A percentile compares a stretch with the other conserved stretches of the same genome.
Evolutionary conservation across 2,113 vertebrate species (phyloP).

Genomic region (Alligator mississippiensis): DNA sequence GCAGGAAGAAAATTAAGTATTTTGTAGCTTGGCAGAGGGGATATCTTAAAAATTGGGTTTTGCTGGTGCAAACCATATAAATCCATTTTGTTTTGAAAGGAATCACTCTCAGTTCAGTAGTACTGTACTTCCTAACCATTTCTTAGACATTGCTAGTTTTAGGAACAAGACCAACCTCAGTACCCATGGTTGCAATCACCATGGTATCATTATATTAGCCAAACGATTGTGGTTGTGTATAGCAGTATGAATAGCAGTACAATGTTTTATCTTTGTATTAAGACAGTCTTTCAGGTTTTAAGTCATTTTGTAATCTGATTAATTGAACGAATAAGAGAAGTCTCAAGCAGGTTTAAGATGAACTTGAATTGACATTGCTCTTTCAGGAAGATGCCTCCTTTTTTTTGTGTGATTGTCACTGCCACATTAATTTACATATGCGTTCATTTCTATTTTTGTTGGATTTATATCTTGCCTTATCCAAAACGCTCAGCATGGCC

Average conservation of each 20-base stretch:
- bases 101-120: too few species aligned
- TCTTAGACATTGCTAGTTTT: neutral
- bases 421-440: neutral
- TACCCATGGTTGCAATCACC: accelerated
- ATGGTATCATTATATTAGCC: neutral
- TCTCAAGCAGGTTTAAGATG: neutral
- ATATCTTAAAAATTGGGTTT: neutral
- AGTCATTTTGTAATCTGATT: neutral
- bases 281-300: too few species aligned
- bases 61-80: neutral
- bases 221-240: neutral
- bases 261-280: too few species aligned
- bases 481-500: neutral
- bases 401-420: neutral
- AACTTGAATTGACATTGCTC: neutral
- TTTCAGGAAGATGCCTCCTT: neutral
- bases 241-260: too few species aligned
- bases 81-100: neutral
- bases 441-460: neutral
- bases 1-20: neutral
- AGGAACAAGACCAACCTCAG: neutral
- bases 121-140: too few species aligned
- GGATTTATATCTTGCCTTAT: neutral
- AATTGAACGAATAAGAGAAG: neutral
- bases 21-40: neutral